A percentile compares a stretch with the other conserved stretches of the same genome.
Evolutionary conservation across 2,113 vertebrate genomes (phyloP).

Genomic region (Arothron firmamentum): DNA sequence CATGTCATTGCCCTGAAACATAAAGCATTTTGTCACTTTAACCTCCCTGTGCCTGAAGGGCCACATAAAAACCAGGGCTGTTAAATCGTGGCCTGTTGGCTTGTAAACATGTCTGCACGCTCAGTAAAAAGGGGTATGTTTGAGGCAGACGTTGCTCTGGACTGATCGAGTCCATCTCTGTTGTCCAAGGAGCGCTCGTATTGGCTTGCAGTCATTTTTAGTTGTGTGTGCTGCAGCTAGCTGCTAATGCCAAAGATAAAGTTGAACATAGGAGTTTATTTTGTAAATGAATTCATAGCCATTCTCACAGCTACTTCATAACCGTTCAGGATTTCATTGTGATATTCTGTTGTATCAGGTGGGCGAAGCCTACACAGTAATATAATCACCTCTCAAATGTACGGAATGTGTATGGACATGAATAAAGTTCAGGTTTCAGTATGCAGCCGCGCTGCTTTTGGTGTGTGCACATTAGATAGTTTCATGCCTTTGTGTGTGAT

Average conservation of each 20-base stretch:
- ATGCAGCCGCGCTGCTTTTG: neutral
- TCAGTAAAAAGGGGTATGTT: neutral
- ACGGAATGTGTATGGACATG: neutral
- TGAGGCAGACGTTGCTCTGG: neutral
- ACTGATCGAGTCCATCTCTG: neutral
- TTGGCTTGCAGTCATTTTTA: no score
- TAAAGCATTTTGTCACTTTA: neutral
- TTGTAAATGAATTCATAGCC: no score
- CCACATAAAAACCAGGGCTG: neutral
- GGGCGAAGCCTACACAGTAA: neutral
- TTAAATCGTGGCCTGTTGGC: neutral
- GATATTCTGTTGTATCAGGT: neutral
- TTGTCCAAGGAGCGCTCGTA: no score
- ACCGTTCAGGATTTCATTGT: neutral
- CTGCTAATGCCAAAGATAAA: no score
- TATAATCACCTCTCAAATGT: neutral
- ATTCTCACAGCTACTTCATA: no score
- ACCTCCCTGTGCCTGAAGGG: neutral
- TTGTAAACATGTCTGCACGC: neutral
- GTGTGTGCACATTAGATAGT: neutral
- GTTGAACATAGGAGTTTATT: no score
- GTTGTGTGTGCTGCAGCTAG: no score
- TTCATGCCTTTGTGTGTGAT: constrained; percentile 11
- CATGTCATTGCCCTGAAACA: neutral
- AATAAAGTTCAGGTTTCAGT: neutral